phyloP scores from a whole-genome alignment of 2,888 invertebrate genomes.

The Slavum lentiscoides region DNA sequence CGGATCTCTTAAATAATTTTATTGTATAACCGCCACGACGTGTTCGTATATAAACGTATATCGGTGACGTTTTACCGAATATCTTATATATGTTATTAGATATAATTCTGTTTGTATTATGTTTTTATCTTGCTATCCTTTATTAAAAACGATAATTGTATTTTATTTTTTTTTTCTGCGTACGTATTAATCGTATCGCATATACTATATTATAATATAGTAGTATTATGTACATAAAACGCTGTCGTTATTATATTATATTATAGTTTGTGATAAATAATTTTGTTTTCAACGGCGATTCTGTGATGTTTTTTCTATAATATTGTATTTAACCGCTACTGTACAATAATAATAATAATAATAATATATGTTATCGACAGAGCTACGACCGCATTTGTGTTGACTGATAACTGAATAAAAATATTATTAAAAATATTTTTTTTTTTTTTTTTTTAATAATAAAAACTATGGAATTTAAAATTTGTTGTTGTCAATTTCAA shows the following conservation, averaged over 20 bases:
- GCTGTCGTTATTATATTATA: conserved; percentile 13
- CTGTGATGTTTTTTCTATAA: conserved; percentile 23
- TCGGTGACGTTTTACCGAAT: not conserved
- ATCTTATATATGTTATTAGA: not conserved
- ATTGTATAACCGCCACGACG: conserved; percentile 22
- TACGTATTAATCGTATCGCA: not conserved
- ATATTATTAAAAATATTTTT: not conserved
- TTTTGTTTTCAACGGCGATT: conserved; percentile 50
- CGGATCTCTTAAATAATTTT: conserved; percentile 33
- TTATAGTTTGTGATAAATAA: conserved; percentile 40
- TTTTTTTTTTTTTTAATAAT: too few species aligned
- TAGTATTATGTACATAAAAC: conserved; percentile 17
- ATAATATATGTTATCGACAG: not conserved
- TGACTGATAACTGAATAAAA: conserved; percentile 3
- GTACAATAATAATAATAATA: too few species aligned
- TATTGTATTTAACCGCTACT: not conserved
- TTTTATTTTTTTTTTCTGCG: not conserved
- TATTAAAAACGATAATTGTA: not conserved
- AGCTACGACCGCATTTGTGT: not conserved
- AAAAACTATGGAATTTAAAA: too few species aligned
- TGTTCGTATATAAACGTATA: conserved; percentile 21
- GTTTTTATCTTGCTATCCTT: conserved; percentile 8
- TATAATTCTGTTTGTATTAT: conserved; percentile 4
- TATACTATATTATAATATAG: not conserved
- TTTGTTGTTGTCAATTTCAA: too few species aligned